Evolutionary conservation across 2,113 vertebrate genomes (phyloP), one percentile per base, ranked within the genome.

Genomic region (Odocoileus hemionus): DNA sequence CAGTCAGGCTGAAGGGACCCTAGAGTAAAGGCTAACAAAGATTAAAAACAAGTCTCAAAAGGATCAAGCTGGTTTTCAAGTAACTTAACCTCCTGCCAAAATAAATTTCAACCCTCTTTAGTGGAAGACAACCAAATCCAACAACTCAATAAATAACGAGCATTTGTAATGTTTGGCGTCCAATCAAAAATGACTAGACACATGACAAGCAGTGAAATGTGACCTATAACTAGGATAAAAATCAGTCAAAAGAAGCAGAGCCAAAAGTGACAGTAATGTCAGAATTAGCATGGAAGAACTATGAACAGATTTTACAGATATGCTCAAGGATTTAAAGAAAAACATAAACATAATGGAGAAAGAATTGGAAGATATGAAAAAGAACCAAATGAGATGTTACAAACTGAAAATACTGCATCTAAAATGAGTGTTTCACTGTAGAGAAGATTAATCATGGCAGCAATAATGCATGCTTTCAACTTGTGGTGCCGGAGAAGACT

Each of bases 111-210:
- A 39, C 11, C 43, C 93, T 91, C 86, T 85, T 93, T 64, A 70
- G 54, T 87, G 79, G 50, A 91, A 96, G 87, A 91, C 58, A 39
- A 54, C 58, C 21, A 54, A 91, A 87, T 79, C 92, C 67, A 86
- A 92, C 64, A 92, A 39, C 89, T 97, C 79, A 82, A 7, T 78
- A 86, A 82, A 9, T 67, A 86, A 58, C 39, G 64, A 58, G 45
- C 39, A 14, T 61, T 55, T 74, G 57, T 93, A 74, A 95, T 33
- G 67, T 33, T 33, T 93, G 86, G 78, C 76, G 7, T 50, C 67
- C 90, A 61, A 52, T 74, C 50, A 55, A 88, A 93, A 97, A 67
- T 90, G 36, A 87, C 55, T 84, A 90, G 89, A 90, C 83, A 89
- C 33, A 33, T 36, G 85, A 94, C 79, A 86, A 94, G 79, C 92